Base-by-base conservation (phyloP, 2,797 vertebrate species). In the Sphenodon punctatus region DNA sequence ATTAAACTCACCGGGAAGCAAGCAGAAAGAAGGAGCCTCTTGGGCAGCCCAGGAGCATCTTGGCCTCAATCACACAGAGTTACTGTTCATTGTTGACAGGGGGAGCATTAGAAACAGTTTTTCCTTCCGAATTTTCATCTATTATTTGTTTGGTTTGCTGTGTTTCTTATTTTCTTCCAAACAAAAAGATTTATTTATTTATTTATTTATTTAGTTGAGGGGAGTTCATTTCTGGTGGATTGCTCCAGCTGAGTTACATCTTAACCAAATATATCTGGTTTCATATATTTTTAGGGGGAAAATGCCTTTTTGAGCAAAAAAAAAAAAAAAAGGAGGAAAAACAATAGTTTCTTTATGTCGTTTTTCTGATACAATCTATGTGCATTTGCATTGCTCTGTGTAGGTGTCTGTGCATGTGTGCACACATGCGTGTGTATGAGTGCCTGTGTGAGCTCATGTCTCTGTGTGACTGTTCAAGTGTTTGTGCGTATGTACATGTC, bases 221-320 rank as follows among this genome's bases (percentile, higher is more conserved):
- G 46, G 43, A 64, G 16, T 77, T 89, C 22, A 65, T 94, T 95
- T 93, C 88, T 92, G 93, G 92, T 93, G 42, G 14, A 78, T 86
- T 94, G 78, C 90, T 95, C 82, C 88, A 93, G 85, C 82, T 73
- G 89, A 90, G 60, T 88, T 85, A 91, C 85, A 84, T 84, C 89
- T 90, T 81, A 95, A 93, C 94, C 94, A 95, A 93, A 91, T 85
- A 88, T 89, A 93, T 86, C 87, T 94, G 93, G 83, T 95, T 95
- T 95, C 93, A 92, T 93, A 94, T 92, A 93, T 95, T 92, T 95
- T 95, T 93, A 46, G 30, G 15, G 53, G 49, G n/a, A 88, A 84
- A 93, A 78, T 68, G 55, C 65, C 34, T 86, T 93, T 94, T 87
- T 86, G 78, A 91, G 77, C 75, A 86, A 89, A 78, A 36, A 58